Evolutionary conservation across 2,113 vertebrate genomes (phyloP).

Genomic region (Natator depressus): DNA sequence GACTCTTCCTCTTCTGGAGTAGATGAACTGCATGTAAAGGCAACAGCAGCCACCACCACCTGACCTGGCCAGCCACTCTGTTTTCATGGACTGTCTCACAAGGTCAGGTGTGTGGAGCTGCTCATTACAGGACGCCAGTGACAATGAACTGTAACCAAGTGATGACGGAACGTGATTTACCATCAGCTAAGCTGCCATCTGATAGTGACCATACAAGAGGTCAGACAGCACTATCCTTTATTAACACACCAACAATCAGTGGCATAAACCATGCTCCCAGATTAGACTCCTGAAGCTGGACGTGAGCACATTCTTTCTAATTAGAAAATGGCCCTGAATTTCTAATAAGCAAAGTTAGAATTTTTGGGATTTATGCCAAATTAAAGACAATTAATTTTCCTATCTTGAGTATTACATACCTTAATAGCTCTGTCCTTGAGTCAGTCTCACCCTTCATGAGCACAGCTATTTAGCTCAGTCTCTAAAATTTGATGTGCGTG

Average conservation of each 20-base stretch:
- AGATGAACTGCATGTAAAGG: conserved; percentile 23
- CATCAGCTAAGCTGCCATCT: background rate
- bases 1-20: background rate
- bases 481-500: conserved; percentile 70
- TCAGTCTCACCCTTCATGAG: conserved; percentile 71
- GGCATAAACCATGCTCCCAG: background rate
- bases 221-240: conserved; percentile 37
- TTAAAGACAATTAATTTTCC: conserved; percentile 84
- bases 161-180: background rate
- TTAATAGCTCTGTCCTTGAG: conserved; percentile 81
- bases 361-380: conserved; percentile 81
- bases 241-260: background rate
- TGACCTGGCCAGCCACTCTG: background rate
- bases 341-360: conserved; percentile 68
- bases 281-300: background rate
- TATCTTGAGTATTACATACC: conserved; percentile 76
- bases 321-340: conserved; percentile 72
- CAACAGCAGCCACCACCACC: background rate
- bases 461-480: conserved; percentile 65
- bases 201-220: conserved; percentile 36
- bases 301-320: conserved; percentile 14
- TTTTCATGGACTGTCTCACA: background rate
- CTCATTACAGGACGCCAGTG: conserved; percentile 34
- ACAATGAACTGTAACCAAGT: background rate
- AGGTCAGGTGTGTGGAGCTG: background rate